phyloP scores from a whole-genome alignment of 2,113 vertebrate genomes.

The Gorsachius goisagi region DNA sequence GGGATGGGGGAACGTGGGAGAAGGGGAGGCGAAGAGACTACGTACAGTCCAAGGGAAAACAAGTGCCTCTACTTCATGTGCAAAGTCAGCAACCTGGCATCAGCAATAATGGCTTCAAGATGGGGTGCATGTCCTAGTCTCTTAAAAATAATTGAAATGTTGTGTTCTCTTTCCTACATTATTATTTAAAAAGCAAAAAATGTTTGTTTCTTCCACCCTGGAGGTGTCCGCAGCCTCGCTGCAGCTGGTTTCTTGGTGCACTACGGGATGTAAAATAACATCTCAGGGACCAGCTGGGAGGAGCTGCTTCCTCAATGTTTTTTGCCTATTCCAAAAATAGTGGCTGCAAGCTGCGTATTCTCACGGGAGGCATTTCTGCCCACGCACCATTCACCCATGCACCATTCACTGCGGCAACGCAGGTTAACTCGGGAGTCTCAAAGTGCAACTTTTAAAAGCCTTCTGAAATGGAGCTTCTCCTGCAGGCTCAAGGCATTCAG shows the following conservation, averaged over 20 bases:
- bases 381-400: background rate
- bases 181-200: background rate
- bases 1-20: background rate
- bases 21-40: background rate
- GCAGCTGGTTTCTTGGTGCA: background rate
- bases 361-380: background rate
- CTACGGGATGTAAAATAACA: background rate
- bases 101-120: background rate
- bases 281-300: background rate
- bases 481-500: rapidly evolving
- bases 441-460: background rate
- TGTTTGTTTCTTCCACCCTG: background rate
- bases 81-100: background rate
- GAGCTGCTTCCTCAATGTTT: background rate
- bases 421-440: background rate
- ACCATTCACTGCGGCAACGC: background rate
- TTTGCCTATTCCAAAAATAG: slow-evolving; percentile 11
- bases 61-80: background rate
- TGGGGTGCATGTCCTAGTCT: background rate
- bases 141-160: background rate
- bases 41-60: background rate
- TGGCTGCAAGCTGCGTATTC: background rate
- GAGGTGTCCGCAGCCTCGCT: background rate
- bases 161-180: background rate
- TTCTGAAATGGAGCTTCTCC: background rate